Conservation (phyloP, 2,797 vertebrate species). For the Enteromius radiatus region DNA sequence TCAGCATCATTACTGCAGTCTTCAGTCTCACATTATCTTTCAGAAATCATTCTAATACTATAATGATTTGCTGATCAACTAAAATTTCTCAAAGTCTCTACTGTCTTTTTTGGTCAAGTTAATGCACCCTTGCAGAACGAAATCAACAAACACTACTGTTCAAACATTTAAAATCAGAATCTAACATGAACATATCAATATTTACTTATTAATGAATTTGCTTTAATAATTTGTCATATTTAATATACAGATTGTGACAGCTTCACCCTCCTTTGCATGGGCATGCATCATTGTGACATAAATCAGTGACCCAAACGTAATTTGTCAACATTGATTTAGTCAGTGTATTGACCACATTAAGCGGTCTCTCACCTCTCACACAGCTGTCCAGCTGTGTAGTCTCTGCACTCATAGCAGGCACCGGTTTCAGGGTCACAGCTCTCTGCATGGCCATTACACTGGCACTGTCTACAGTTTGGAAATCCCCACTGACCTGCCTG, state of each 20-base stretch:
- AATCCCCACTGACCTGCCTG: slow-evolving; percentile 82
- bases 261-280: neutral
- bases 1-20: neutral
- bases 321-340: neutral
- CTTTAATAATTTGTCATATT: neutral
- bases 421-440: slow-evolving; percentile 77
- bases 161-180: neutral
- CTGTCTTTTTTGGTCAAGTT: neutral
- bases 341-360: neutral
- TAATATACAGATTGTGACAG: neutral
- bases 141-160: neutral
- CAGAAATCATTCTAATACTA: neutral
- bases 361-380: slow-evolving; percentile 78
- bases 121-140: neutral
- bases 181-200: neutral
- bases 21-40: neutral
- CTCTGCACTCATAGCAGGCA: slow-evolving; percentile 75
- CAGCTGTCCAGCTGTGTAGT: slow-evolving; percentile 75
- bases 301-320: neutral
- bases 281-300: neutral
- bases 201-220: neutral
- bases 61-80: neutral
- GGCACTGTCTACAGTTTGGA: slow-evolving; percentile 81
- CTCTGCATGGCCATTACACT: slow-evolving; percentile 83
- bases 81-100: neutral